A percentile compares a stretch with the other conserved stretches of the same genome.
These are phyloP conservation scores for Podarcis muralis DNA, from an alignment of 2,113 vertebrate species.

Conservation along the genomic window DNA sequence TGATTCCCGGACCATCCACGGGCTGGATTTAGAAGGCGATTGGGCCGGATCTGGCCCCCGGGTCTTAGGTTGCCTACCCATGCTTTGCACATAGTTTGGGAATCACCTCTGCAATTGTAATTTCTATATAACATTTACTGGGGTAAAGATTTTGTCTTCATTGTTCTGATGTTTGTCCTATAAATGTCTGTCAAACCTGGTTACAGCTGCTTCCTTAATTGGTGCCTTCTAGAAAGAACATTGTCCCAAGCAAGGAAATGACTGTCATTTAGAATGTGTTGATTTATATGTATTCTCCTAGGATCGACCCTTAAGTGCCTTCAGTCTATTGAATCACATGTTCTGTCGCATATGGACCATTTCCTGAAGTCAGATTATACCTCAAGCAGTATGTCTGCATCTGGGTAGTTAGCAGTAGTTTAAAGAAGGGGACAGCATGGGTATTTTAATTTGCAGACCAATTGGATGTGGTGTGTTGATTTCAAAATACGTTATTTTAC, in stretches of 20 bases:
- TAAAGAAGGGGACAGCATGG: background rate
- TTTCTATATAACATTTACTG: conserved; percentile 1
- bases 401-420: background rate
- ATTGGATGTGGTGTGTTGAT: background rate
- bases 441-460: background rate
- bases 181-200: conserved; percentile 16
- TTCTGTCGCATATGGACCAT: background rate
- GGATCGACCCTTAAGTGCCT: background rate
- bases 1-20: rapidly evolving
- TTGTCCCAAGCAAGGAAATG: conserved; percentile 32
- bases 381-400: background rate
- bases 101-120: background rate
- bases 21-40: too few species aligned
- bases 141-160: conserved; percentile 36
- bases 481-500: background rate
- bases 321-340: background rate
- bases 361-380: background rate
- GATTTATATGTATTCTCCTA: background rate
- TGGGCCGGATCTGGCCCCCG: too few species aligned
- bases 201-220: conserved; percentile 33
- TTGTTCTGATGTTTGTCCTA: background rate
- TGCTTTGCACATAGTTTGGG: background rate
- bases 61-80: too few species aligned
- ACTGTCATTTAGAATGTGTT: conserved; percentile 32
- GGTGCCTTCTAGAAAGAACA: conserved; percentile 36